Percentiles rank a stretch among this genome's conserved stretches.
Conservation (phyloP, 1,140 invertebrate species). For the Aphis gossypii region DNA sequence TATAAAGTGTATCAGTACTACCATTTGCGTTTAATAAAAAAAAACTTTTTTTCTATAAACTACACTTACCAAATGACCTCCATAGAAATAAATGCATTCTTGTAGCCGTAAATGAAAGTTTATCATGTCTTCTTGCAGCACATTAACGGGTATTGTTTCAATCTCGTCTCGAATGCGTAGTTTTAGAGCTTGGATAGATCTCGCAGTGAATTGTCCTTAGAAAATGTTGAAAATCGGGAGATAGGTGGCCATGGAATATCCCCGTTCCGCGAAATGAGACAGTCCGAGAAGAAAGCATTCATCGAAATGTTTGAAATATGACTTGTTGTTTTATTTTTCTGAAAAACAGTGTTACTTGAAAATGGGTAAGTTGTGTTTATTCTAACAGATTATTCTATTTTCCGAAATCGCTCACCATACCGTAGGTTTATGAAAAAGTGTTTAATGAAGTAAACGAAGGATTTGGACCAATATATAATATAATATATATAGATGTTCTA, state of each 20-base stretch:
- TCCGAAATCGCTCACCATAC: slow-evolving; percentile 60
- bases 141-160: neutral
- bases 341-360: slow-evolving; percentile 44
- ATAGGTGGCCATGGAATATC: slow-evolving; percentile 53
- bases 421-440: slow-evolving; percentile 63
- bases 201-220: neutral
- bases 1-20: neutral
- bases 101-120: neutral
- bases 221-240: slow-evolving; percentile 57
- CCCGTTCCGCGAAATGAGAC: slow-evolving; percentile 61
- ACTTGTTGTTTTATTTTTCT: slow-evolving; percentile 37
- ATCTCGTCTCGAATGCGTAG: neutral
- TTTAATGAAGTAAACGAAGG: slow-evolving; percentile 62
- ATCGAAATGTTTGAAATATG: slow-evolving; percentile 61
- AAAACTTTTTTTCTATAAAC: neutral
- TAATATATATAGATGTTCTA: too few species aligned
- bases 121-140: neutral
- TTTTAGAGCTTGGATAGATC: neutral
- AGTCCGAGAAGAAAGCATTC: slow-evolving; percentile 59
- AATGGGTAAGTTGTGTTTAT: neutral
- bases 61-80: neutral
- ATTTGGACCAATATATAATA: slow-evolving; percentile 62
- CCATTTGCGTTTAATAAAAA: neutral
- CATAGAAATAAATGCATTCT: neutral
- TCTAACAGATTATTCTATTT: neutral